A percentile compares a stretch with the other conserved stretches of the same genome.
These are phyloP conservation scores for Drosophila ohnishii DNA, from an alignment of 1,140 invertebrate genomes.

Conservation along the genomic window DNA sequence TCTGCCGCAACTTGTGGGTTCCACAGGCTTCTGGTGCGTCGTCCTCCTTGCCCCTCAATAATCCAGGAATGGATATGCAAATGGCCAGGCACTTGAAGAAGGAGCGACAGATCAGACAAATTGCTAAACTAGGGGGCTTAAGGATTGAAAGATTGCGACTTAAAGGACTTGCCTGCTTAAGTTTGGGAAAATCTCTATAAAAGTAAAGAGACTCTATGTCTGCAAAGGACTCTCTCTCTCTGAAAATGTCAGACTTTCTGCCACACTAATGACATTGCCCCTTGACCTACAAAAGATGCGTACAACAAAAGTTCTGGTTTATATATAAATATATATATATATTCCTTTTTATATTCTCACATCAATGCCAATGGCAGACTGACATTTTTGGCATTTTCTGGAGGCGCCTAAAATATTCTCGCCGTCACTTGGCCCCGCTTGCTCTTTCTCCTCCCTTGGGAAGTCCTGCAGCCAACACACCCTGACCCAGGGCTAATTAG, in stretches of 20 bases:
- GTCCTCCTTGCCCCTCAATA: conserved; percentile 12
- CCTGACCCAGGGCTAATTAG: conserved; percentile 54
- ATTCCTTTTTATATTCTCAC: conserved; percentile 42
- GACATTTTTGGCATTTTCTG: conserved; percentile 59
- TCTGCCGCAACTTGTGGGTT: conserved; percentile 52
- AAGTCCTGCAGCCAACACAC: conserved; percentile 4
- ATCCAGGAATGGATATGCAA: conserved; percentile 52
- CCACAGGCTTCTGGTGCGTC: neutral
- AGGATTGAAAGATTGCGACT: conserved; percentile 1
- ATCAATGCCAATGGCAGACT: conserved; percentile 32
- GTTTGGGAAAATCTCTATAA: neutral
- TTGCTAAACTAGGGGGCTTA: neutral
- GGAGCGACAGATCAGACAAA: conserved; percentile 45
- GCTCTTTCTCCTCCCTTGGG: neutral
- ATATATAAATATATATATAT: conserved; percentile 1
- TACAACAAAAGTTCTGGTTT: neutral
- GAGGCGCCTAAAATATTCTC: conserved; percentile 39
- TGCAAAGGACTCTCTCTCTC: neutral
- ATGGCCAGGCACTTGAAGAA: conserved; percentile 32
- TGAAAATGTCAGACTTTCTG: conserved; percentile 3
- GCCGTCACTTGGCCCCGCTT: conserved; percentile 16
- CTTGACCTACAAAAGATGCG: conserved; percentile 51
- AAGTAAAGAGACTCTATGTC: neutral
- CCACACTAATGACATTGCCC: conserved; percentile 12
- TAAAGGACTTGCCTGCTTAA: neutral